These are phyloP conservation scores for Hylia prasina DNA, from an alignment of 2,113 vertebrate genomes.

Conservation along the genomic window DNA sequence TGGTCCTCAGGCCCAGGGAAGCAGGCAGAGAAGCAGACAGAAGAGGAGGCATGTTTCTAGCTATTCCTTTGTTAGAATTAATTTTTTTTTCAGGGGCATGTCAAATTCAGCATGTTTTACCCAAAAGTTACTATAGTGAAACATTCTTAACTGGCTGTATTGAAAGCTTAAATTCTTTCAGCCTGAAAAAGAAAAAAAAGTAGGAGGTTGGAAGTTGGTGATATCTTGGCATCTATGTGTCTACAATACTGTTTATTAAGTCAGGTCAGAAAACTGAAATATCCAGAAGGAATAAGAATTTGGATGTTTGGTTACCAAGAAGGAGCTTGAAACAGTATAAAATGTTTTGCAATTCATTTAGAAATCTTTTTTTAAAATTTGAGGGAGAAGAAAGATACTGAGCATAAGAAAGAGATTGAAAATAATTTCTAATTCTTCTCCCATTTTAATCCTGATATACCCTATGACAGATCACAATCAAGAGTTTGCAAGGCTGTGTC, in stretches of 20 bases:
- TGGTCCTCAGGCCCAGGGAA: background rate
- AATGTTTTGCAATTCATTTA: background rate
- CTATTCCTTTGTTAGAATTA: background rate
- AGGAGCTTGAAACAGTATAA: background rate
- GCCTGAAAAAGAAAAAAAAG: background rate
- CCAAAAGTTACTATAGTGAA: background rate
- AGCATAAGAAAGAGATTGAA: background rate
- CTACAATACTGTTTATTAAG: background rate
- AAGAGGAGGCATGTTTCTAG: background rate
- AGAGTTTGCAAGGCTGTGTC: background rate
- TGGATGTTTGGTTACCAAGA: background rate
- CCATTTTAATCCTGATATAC: background rate
- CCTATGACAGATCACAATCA: background rate
- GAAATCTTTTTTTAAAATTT: background rate
- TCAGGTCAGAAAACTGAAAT: background rate
- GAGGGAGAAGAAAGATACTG: background rate
- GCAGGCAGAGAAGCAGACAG: background rate
- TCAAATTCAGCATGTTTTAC: background rate
- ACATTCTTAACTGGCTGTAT: background rate
- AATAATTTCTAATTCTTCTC: background rate
- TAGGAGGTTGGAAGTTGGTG: background rate
- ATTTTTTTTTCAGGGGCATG: background rate
- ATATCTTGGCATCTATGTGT: background rate
- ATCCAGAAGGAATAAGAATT: background rate
- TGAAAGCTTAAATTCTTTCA: background rate